Evolutionary conservation across 2,797 vertebrate species (phyloP), one percentile per base, ranked within the genome.

Genomic region (Onychomys leucogaster): DNA sequence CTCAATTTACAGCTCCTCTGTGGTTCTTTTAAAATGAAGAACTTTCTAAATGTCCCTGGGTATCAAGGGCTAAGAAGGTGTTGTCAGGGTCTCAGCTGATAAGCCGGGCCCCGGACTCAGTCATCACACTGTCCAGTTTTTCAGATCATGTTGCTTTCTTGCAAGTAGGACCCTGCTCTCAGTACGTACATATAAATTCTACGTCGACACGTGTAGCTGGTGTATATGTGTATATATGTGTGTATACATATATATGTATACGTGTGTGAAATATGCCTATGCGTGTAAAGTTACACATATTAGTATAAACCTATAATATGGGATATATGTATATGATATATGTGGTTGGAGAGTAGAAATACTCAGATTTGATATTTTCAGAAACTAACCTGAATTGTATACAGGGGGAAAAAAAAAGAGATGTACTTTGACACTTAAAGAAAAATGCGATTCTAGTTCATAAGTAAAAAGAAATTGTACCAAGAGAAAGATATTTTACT

Each of bases 21-120:
- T 6, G 3, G 67, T 92, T 94, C 57, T 82, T 76, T 49, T 43
- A 81, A 82, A 96, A 89, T 69, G 90, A 91, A 87, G 43, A 82
- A 83, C 46, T 85, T 94, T 37, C 9, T 84, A 69, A n/a, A 46
- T 81, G 63, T 89, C 86, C 71, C 80, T 73, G 57, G 43, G 46
- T 5, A 52, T 19, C 65, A 61, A 65, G 94, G 65, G 11, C 17
- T 76, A 29, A 29, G 17, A 52, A 78, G 61, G 65, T n/a, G 21
- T 81, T 71, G 29, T 78, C 73, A 43, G 21, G 23, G 41, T 69
- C 67, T 92, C 55, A 57, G 78, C 29, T 41, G 49, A 57, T 93
- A 82, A 96, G 61, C 34, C 27, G 43, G 77, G 37, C 89, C 46
- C 34, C 1, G 3, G 49, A 82, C 46, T 65, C 63, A 90, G 57